Evolutionary conservation across 2,888 invertebrate genomes (phyloP), one percentile per base, ranked within the genome.

Genomic region (Pyrrhia umbra): DNA sequence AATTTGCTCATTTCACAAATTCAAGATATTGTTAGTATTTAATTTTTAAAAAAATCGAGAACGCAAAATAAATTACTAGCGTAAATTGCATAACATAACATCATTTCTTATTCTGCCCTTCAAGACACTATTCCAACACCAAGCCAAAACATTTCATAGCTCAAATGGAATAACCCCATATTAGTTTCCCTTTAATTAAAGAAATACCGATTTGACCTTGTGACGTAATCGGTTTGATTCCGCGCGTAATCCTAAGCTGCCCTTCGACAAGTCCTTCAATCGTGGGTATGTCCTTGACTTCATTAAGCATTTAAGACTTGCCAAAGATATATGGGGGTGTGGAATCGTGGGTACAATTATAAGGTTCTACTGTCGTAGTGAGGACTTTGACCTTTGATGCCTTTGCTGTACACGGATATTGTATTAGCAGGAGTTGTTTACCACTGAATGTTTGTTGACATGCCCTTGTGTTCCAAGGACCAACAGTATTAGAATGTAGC

Each of bases 261-360:
- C 49, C 56, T 54, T 50, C 75, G 39, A 27, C 46, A 20, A 50
- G 70, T 60, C 70, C 70, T 83, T 60, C 61, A 46, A 40, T 52
- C 74, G 71, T 81, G 81, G 77, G 47, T 62, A 18, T 34, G 65
- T 65, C 80, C 81, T 84, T 84, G 82, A 81, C 79, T 80, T 77
- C 64, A 75, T 60, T 30, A 15, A 49, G 55, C 42, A 69, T 69
- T 75, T 34, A 72, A 67, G 73, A 63, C 58, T 71, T 42, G n/a
- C 45, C 37, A 73, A 27, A 77, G 60, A 78, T 79, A 66, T 72
- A 80, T 70, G 46, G 68, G 63, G 55, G 51, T 62, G 52, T 45
- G 54, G 58, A 49, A 59, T 54, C 20, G 46, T 60, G 59, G 63
- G 64, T n/a, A n/a, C n/a, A n/a, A n/a, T n/a, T 59, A 69, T 65